Evolutionary conservation across 2,113 vertebrate species (phyloP).

Genomic region (Spilogale gracilis): DNA sequence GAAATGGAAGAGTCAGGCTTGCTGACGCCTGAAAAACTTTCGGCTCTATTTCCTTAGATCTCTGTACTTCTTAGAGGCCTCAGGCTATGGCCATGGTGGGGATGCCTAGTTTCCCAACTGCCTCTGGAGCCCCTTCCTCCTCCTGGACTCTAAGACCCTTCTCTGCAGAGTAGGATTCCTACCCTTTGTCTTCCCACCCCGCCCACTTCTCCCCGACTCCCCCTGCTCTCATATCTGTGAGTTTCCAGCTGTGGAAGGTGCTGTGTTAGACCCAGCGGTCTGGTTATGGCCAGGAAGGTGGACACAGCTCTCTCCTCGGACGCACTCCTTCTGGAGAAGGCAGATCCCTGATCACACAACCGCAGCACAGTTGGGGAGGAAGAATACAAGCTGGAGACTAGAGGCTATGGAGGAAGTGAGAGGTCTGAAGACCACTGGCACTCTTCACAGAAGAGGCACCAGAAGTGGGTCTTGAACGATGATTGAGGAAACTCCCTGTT

Average conservation of each 20-base stretch:
- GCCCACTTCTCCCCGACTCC: background rate
- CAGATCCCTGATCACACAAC: fast-evolving
- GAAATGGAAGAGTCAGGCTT: background rate
- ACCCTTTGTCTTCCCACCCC: background rate
- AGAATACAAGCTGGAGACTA: fast-evolving
- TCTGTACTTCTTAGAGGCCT: background rate
- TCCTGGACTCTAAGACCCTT: background rate
- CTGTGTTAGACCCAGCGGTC: background rate
- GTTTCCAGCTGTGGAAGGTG: fast-evolving
- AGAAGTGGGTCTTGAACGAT: background rate
- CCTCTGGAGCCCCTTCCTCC: fast-evolving
- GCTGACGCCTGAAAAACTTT: background rate
- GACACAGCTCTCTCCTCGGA: background rate
- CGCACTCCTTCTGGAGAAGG: background rate
- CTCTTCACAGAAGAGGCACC: background rate
- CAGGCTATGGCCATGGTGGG: background rate
- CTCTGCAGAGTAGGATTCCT: background rate
- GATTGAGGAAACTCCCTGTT: background rate
- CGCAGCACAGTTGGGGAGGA: background rate
- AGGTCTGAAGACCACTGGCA: no score
- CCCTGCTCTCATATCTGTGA: background rate
- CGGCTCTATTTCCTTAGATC: background rate
- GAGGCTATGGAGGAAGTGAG: fast-evolving
- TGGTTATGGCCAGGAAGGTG: fast-evolving
- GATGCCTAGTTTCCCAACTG: background rate